Base-by-base conservation (phyloP, 2,113 vertebrate genomes). In the Oreotrochilus melanogaster region DNA sequence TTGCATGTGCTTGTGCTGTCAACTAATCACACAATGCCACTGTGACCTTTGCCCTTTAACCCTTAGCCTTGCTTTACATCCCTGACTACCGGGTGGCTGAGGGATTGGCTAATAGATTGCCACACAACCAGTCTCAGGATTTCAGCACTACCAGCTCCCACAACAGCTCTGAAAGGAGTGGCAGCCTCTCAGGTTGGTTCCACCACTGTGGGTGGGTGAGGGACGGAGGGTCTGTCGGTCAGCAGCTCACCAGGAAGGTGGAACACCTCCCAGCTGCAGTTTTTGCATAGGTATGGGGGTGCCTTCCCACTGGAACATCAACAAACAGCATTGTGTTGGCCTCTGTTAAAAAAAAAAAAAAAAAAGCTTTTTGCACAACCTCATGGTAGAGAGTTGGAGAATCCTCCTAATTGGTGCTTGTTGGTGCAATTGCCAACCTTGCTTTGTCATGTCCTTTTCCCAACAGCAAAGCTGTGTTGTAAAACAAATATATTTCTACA, bases 121-220 rank as follows among this genome's bases (percentile, higher is more conserved):
- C 99, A 98, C 99, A 99, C 99, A 99, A 99, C 99, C 99, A 99
- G 99, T 99, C 99, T 98, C 99, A 99, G 99, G 99, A 99, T 99
- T 99, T 99, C 99, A 99, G 99, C 99, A 99, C 99, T 98, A 99
- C 99, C 99, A 99, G 99, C 98, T 99, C 99, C 98, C 99, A 99
- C 99, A 99, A 99, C 99, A 99, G 99, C 98, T 99, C 99, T 96
- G 99, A 99, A 98, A 98, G 99, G 98, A 99, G 99, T 98, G 99
- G 99, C 99, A 99, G 99, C 97, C 99, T 99, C 97, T 99, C 99
- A 99, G 99, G 99, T 99, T 99, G 99, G 99, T 99, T 98, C 97
- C 93, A 67, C 94, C 86, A 94, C 97, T 37, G 70, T 95, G 94
- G 84, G 86, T 56, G 98, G 97, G 95, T 25, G 88, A 97, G 97